phyloP scores from a whole-genome alignment of 2,888 invertebrate genomes.

The Sinhomidia bicolor region DNA sequence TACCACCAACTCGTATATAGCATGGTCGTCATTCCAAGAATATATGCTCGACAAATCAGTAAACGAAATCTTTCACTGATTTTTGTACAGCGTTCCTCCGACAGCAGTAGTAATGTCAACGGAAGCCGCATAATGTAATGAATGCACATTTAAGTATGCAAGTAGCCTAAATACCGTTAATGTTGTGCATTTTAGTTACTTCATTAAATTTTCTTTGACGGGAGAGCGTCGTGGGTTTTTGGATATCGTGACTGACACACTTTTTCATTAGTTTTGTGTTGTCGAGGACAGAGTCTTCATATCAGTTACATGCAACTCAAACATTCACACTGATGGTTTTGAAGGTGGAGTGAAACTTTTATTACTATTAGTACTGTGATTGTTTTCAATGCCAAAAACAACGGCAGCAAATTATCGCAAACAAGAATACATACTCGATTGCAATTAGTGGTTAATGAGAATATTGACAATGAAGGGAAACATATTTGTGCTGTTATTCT shows the following conservation, averaged over 20 bases:
- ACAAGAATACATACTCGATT: not conserved
- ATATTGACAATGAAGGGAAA: not conserved
- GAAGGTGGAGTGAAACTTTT: not conserved
- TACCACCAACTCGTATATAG: no score
- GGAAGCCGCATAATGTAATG: not conserved
- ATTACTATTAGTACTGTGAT: not conserved
- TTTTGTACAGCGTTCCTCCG: not conserved
- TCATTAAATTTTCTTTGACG: constrained; percentile 46
- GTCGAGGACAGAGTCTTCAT: not conserved
- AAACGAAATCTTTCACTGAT: not conserved
- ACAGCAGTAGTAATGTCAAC: not conserved
- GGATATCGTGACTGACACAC: constrained; percentile 48
- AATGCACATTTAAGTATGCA: not conserved
- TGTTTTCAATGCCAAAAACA: constrained; percentile 32
- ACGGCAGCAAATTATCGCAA: not conserved
- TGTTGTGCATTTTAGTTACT: constrained; percentile 28
- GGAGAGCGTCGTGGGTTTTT: not conserved
- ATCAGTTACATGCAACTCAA: not conserved
- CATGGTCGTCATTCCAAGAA: no score
- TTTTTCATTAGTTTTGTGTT: constrained; percentile 43
- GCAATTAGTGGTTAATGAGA: not conserved
- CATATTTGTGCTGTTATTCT: not conserved
- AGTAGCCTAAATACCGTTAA: constrained; percentile 51
- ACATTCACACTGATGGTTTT: not conserved
- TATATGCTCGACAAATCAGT: not conserved